Evolutionary conservation across 2,797 vertebrate genomes (phyloP).

Genomic region (Selene dorsalis): DNA sequence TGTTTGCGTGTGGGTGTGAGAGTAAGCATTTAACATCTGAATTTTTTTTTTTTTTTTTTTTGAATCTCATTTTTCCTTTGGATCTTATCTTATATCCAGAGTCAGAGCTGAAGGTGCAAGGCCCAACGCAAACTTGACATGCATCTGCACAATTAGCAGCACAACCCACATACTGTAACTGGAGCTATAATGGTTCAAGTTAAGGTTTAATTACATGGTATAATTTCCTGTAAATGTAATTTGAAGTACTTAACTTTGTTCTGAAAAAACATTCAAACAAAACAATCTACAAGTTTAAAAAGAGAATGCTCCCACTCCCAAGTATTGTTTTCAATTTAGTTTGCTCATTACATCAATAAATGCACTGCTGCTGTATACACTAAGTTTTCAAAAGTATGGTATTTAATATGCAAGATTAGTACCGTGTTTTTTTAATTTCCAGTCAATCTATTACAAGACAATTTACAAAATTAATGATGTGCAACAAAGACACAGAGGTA

Average conservation of each 20-base stretch:
- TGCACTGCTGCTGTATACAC: not conserved
- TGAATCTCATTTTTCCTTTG: conserved; percentile 14
- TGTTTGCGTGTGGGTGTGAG: conserved; percentile 51
- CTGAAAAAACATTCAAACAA: conserved; percentile 16
- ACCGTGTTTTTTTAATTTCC: not conserved
- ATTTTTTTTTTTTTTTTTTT: conserved; percentile 15
- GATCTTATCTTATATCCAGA: conserved; percentile 38
- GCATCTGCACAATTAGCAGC: conserved; percentile 26
- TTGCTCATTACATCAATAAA: not conserved
- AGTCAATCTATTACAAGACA: too few species aligned
- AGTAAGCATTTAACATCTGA: conserved; percentile 47
- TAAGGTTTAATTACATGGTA: conserved; percentile 52
- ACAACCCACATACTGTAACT: conserved; percentile 30
- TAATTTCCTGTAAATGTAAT: conserved; percentile 23
- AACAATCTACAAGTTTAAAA: not conserved
- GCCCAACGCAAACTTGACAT: conserved; percentile 40
- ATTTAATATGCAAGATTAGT: not conserved
- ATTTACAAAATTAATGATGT: not conserved
- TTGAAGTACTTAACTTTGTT: conserved; percentile 27
- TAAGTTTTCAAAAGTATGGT: not conserved
- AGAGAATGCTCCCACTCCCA: not conserved
- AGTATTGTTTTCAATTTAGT: not conserved
- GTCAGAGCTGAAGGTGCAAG: conserved; percentile 43
- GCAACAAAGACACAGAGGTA: not conserved
- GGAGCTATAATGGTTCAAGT: conserved; percentile 31